Percentiles rank a stretch among this genome's conserved stretches.
Conservation (phyloP, 2,888 invertebrate genomes). For the Nematopogon swammerdamellus region DNA sequence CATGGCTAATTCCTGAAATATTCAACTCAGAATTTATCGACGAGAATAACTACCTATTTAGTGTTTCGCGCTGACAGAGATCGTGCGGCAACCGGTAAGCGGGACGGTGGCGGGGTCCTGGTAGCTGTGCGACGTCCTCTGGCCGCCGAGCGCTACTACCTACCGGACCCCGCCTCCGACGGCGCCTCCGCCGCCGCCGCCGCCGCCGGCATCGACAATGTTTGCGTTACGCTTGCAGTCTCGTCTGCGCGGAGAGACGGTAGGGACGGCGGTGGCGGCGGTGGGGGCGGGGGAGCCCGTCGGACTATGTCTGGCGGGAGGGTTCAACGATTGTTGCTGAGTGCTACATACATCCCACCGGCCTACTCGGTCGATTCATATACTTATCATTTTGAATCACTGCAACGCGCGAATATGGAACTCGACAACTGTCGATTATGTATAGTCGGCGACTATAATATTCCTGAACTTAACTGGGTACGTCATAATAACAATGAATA, state of each 20-base stretch:
- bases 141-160: background rate
- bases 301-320: too few relatives aligned
- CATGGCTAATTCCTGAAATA: background rate
- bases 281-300: too few relatives aligned
- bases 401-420: background rate
- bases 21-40: background rate
- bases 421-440: background rate
- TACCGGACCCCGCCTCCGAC: background rate
- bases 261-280: background rate
- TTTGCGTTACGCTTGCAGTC: background rate
- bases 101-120: constrained; percentile 2
- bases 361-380: background rate
- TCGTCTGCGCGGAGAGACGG: background rate
- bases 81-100: background rate
- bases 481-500: background rate
- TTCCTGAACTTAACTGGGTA: background rate
- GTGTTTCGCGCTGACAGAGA: background rate
- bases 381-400: background rate
- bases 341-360: background rate
- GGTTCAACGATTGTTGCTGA: background rate
- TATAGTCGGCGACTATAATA: background rate
- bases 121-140: constrained; percentile 1
- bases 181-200: background rate
- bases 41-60: background rate
- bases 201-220: background rate